Base-by-base conservation (phyloP, 2,888 invertebrate genomes). In the Sinelater perroti region DNA sequence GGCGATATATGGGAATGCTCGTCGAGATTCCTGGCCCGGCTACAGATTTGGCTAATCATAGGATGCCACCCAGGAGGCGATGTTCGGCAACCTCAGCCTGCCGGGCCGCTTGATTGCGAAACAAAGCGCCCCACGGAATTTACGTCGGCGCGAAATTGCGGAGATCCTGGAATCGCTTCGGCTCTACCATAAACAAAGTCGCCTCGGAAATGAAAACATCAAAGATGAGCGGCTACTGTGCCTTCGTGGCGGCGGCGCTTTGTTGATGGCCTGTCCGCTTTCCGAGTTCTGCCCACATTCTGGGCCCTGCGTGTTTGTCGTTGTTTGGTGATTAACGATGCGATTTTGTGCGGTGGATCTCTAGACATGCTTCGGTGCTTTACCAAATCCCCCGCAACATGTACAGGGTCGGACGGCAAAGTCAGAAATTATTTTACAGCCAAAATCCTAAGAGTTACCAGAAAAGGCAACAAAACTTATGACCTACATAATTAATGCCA, bases 221-320 rank as follows among this genome's bases (percentile, higher is more conserved):
- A 56, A 56, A 40, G 49, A 31, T 49, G 33, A 56, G 49, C 56
- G 56, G 40, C 56, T 49, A 42, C 56, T 44, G 49, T 38, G 7
- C 35, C 35, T 44, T 35, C 56, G 42, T 56, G 56, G 49, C 56
- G 56, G 56, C 56, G 42, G 8, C 17, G 40, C 56, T 56, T 56
- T 56, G 56, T 55, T 49, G 47, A 42, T 49, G 42, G 20, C 21
- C 33, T 47, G 18, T 31, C 42, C 36, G 20, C 17, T 55, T 55
- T 40, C 33, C 18, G 11, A 44, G 42, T 30, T 50, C 42, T 50
- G 49, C 56, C 56, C 36, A 56, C 56, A 44, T 40, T 55, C 28
- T 38, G 3, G 40, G 44, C 20, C 33, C 47, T 55, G 56, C 49
- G 42, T 17, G 49, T 56, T 44, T 33, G 56, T 40, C 46, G 38